Base-by-base conservation (phyloP, 2,888 invertebrate species). In the Euspilapteryx auroguttella region DNA sequence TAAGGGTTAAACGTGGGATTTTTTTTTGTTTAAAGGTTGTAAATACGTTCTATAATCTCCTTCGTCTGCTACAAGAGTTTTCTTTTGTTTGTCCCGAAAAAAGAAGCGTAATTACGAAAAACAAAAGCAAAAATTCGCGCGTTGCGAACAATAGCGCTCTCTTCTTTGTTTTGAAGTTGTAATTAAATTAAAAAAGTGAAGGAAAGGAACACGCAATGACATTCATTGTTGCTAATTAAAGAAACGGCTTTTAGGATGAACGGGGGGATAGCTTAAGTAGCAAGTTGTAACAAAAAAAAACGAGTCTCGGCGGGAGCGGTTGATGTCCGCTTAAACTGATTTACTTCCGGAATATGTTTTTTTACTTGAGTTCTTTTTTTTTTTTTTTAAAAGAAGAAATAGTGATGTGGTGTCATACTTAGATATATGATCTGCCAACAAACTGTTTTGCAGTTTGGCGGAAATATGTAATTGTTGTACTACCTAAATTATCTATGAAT, bases 211-310 rank as follows among this genome's bases (percentile, higher is more conserved):
- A 71, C 68, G 71, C 71, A 63, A 69, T 63, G 52, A 55, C 48
- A 61, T 68, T 66, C 64, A 65, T 64, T 65, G 63, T 56, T 53
- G 57, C 59, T 69, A 69, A 73, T 71, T 69, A 71, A 71, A 71
- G 68, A 63, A 68, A 63, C 58, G 47, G 49, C 51, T 50, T 48
- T 47, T 17, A 17, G 49, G 54, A 50, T 54, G 63, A 66, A 66
- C 57, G 59, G 59, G 63, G 63, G 62, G 58, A 61, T 49, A 50
- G 52, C 45, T 45, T 69, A 73, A 73, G 73, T 73, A 65, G 66
- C 61, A 71, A 73, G 73, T 73, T 73, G 47, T 53, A 45, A 49
- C 61, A 58, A 56, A 59, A 57, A 54, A 53, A 52, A 55, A 61
- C 52, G 42, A 41, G 42, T 42, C 37, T 38, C 35, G 39, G 35